phyloP scores from a whole-genome alignment of 64 coral and sea anemone genomes.

The Porites lutea region DNA sequence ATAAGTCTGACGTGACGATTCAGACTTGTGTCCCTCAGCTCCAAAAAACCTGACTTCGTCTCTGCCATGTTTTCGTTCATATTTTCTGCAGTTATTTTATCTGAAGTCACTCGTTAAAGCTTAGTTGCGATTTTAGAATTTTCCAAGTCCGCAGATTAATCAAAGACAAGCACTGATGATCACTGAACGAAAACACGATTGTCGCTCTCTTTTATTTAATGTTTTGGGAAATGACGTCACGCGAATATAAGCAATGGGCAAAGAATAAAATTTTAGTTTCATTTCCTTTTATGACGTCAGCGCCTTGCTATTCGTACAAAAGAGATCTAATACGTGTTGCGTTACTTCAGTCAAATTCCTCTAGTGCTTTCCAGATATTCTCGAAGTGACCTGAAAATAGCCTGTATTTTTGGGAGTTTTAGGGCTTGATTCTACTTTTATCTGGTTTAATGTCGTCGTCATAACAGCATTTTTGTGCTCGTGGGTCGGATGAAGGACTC shows the following conservation, averaged over 20 bases:
- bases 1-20: slow-evolving; percentile 68
- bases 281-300: slow-evolving; percentile 27
- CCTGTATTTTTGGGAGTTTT: not conserved
- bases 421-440: not conserved
- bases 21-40: slow-evolving; percentile 24
- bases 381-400: not conserved
- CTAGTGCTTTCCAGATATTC: not conserved
- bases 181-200: not conserved
- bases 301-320: not conserved
- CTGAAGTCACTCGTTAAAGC: not conserved
- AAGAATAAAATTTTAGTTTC: not conserved
- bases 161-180: not conserved
- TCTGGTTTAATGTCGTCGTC: not conserved
- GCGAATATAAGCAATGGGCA: not conserved
- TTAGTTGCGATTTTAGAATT: slow-evolving; percentile 5
- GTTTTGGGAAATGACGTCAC: slow-evolving; percentile 38
- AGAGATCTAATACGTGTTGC: not conserved
- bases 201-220: not conserved
- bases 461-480: not conserved
- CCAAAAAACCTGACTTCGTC: slow-evolving; percentile 81
- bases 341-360: not conserved
- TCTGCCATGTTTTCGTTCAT: slow-evolving; percentile 66
- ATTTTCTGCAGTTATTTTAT: not conserved
- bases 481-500: not conserved
- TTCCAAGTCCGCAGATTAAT: not conserved